phyloP scores from a whole-genome alignment of 2,797 vertebrate species.

The Capromys pilorides region DNA sequence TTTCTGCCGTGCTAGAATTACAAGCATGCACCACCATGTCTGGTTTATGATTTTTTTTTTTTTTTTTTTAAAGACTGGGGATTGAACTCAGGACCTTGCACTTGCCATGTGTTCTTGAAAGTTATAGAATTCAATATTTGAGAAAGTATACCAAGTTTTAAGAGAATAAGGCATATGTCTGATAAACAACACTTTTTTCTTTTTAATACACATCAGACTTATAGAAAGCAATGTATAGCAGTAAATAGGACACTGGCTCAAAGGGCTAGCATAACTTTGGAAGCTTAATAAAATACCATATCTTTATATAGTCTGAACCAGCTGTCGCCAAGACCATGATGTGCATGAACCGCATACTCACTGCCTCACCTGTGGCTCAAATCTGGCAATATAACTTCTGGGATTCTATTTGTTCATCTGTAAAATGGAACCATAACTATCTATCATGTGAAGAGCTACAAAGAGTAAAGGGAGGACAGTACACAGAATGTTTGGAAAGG shows the following conservation, averaged over 20 bases:
- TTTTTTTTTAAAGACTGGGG: no score
- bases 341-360: not conserved
- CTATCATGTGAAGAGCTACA: not conserved
- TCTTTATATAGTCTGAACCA: not conserved
- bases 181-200: not conserved
- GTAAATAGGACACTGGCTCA: not conserved
- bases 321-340: not conserved
- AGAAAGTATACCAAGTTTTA: not conserved
- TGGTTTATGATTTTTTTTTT: not conserved
- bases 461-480: not conserved
- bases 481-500: not conserved
- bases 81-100: no score
- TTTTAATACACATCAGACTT: slow-evolving; percentile 12
- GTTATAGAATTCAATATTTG: slow-evolving; percentile 23
- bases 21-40: not conserved
- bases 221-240: not conserved
- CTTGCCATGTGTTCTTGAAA: not conserved
- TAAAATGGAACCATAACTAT: not conserved
- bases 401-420: slow-evolving; percentile 11
- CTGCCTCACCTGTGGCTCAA: not conserved
- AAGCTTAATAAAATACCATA: not conserved
- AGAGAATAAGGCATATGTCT: slow-evolving; percentile 23
- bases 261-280: not conserved
- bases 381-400: not conserved
- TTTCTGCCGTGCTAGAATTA: not conserved